These are phyloP conservation scores for Peromyscus californicus DNA, from an alignment of 2,113 vertebrate species.

Conservation along the genomic window DNA sequence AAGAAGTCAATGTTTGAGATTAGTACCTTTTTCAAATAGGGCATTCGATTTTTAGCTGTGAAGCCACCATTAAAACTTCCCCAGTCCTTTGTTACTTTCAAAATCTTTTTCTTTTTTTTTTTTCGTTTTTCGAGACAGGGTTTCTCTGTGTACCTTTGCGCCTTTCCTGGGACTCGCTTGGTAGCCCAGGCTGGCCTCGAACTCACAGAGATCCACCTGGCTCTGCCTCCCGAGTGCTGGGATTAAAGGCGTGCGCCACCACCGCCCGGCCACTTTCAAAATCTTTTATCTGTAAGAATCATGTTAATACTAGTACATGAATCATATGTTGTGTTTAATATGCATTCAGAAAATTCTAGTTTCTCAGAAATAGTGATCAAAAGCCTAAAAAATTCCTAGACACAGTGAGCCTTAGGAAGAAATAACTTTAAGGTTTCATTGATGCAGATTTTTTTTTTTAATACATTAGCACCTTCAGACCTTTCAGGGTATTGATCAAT, in stretches of 20 bases:
- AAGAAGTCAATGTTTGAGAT: constrained; percentile 30
- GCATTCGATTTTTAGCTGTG: not conserved
- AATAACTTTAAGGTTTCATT: constrained; percentile 26
- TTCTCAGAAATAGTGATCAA: not conserved
- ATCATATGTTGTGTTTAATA: not conserved
- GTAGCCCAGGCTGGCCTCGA: too few relatives aligned
- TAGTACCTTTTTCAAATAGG: not conserved
- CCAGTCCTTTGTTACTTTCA: not conserved
- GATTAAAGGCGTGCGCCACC: too few relatives aligned
- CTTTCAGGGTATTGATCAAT: not conserved
- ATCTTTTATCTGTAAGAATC: not conserved
- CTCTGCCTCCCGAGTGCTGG: too few relatives aligned
- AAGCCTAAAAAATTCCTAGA: not conserved
- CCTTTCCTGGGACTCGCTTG: too few relatives aligned
- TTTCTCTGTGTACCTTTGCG: too few relatives aligned
- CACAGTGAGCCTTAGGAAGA: not conserved
- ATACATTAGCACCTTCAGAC: not conserved
- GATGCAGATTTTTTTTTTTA: not conserved
- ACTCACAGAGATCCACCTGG: too few relatives aligned
- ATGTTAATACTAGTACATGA: not conserved
- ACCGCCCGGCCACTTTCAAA: too few relatives aligned
- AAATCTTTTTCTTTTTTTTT: too few relatives aligned
- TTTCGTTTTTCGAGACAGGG: too few relatives aligned
- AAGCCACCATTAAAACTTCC: not conserved
- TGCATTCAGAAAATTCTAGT: not conserved